Evolutionary conservation across 2,113 vertebrate genomes (phyloP).

Genomic region (Panthera leo): DNA sequence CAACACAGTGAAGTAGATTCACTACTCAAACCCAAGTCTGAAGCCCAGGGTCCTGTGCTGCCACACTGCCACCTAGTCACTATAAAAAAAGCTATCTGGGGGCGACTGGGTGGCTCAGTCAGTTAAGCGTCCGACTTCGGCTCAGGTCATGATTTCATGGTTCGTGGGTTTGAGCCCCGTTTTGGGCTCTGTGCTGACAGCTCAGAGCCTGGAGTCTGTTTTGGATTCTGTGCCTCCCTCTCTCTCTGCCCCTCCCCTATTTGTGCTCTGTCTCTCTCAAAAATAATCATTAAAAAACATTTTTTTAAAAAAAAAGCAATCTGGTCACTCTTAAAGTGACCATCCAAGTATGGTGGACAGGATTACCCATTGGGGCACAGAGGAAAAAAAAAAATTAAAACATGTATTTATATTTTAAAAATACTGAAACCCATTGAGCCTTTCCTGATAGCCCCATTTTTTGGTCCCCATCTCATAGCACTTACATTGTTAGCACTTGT

Average conservation of each 20-base stretch:
- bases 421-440: not conserved
- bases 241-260: no score
- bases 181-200: no score
- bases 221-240: no score
- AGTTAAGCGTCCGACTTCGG: no score
- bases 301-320: not conserved
- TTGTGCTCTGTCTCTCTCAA: no score
- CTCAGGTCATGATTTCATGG: no score
- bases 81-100: not conserved
- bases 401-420: not conserved
- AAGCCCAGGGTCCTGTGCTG: not conserved
- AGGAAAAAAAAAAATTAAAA: not conserved
- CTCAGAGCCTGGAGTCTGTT: no score
- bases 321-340: not conserved
- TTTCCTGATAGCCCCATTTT: not conserved
- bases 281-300: no score
- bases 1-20: not conserved
- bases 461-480: not conserved
- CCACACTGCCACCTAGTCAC: not conserved
- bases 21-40: not conserved
- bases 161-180: no score
- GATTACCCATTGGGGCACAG: not conserved
- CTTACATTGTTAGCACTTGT: not conserved
- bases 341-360: not conserved
- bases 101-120: no score